These are phyloP conservation scores for Micrasema minimum DNA, from an alignment of 1,140 invertebrate species.

Conservation along the genomic window DNA sequence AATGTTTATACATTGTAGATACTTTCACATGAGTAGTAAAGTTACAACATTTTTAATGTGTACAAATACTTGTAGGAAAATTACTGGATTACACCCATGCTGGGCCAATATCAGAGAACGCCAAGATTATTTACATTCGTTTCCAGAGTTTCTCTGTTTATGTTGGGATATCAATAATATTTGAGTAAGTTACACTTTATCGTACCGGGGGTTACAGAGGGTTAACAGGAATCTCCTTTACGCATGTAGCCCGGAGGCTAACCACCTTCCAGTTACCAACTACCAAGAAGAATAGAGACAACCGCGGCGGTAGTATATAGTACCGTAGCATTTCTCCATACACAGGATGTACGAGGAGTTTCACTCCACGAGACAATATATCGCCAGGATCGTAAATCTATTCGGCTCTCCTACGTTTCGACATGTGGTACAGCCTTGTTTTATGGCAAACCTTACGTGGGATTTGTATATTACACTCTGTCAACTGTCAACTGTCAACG, in stretches of 20 bases:
- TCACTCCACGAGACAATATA: constrained; percentile 17
- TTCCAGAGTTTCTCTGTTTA: too few relatives aligned
- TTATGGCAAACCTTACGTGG: constrained; percentile 33
- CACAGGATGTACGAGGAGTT: constrained; percentile 47
- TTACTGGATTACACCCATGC: too few relatives aligned
- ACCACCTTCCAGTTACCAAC: too few relatives aligned
- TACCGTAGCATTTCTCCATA: constrained; percentile 50
- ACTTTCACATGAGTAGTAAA: too few relatives aligned
- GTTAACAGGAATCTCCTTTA: neutral
- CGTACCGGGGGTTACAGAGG: neutral
- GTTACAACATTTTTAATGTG: too few relatives aligned
- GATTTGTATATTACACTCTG: constrained; percentile 32
- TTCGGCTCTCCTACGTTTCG: constrained; percentile 30
- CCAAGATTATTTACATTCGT: too few relatives aligned
- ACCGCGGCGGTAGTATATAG: too few relatives aligned
- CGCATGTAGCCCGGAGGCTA: constrained; percentile 12
- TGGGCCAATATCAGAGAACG: too few relatives aligned
- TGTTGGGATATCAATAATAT: too few relatives aligned
- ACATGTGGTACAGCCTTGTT: constrained; percentile 29
- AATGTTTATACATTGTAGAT: too few relatives aligned
- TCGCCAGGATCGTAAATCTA: constrained; percentile 34
- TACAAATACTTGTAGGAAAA: too few relatives aligned
- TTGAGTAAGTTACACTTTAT: too few relatives aligned
- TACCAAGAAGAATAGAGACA: neutral
- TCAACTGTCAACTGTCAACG: constrained; percentile 34